Percentiles rank a stretch among this genome's conserved stretches.
Evolutionary conservation across 53 echinoderm and acorn worm genomes (phyloP).

Genomic region (Luidia sarsii): DNA sequence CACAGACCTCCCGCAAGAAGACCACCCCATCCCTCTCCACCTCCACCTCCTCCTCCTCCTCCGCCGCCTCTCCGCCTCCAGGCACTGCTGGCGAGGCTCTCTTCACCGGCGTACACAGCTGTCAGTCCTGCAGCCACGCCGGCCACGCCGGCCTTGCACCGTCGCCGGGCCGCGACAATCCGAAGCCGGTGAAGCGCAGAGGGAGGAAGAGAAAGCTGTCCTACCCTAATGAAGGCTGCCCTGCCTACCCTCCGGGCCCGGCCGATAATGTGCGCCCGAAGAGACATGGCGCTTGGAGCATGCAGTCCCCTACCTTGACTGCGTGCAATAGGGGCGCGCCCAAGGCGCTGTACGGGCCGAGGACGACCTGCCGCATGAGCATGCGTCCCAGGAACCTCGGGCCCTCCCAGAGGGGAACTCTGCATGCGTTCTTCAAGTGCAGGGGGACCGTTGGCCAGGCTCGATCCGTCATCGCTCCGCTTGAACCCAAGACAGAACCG

Average conservation of each 20-base stretch:
- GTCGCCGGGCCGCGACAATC: constrained; percentile 14
- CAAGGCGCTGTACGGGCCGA: not conserved
- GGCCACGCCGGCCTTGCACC: not conserved
- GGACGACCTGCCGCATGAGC: constrained; percentile 40
- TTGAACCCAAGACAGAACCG: not conserved
- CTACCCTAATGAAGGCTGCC: constrained; percentile 7
- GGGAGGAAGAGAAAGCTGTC: constrained; percentile 26
- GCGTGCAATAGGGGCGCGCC: not conserved
- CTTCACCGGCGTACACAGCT: no score
- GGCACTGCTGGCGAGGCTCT: not conserved
- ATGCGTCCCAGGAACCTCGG: constrained; percentile 22
- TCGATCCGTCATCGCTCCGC: not conserved
- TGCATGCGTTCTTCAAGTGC: no score
- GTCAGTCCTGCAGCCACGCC: not conserved
- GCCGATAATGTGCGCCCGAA: not conserved
- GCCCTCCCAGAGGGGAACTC: not conserved
- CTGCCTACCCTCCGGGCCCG: not conserved
- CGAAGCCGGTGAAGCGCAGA: not conserved
- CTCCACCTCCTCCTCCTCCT: not conserved
- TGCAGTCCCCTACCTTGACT: not conserved
- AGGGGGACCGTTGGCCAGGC: not conserved
- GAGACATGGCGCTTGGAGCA: constrained; percentile 8
- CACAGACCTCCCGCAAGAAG: constrained; percentile 42
- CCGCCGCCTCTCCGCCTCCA: no score
- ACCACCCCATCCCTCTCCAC: not conserved